Evolutionary conservation across 2,113 vertebrate species (phyloP).

Genomic region (Ursus arctos): DNA sequence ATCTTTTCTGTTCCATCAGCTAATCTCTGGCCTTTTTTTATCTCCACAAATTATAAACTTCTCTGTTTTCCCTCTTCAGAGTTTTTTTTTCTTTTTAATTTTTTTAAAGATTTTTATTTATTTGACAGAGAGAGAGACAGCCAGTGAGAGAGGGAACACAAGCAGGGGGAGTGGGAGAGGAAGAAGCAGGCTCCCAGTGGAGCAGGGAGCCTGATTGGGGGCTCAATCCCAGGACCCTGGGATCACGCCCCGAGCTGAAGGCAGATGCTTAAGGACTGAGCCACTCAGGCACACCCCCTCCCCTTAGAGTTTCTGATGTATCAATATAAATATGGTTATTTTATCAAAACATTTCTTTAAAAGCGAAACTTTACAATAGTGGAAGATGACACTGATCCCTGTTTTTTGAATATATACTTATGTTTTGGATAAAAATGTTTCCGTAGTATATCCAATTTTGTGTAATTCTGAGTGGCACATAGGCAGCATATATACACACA

Average conservation of each 20-base stretch:
- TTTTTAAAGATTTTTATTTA: no score
- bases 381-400: background rate
- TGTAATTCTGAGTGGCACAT: conserved; percentile 7
- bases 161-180: no score
- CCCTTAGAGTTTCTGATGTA: background rate
- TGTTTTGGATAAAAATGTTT: background rate
- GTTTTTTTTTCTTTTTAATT: background rate
- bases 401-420: background rate
- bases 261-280: no score
- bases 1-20: conserved; percentile 8
- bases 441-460: background rate
- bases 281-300: no score
- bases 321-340: background rate
- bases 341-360: background rate
- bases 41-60: conserved; percentile 12
- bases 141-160: no score
- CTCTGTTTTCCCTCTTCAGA: background rate
- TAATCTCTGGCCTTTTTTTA: conserved; percentile 58
- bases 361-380: background rate
- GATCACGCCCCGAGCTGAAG: no score
- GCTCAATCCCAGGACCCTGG: no score
- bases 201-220: no score
- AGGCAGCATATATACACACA: background rate
- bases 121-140: no score
- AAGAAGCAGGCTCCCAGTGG: no score